Evolutionary conservation across 2,113 vertebrate species (phyloP).

Genomic region (Chrysochloris asiatica): DNA sequence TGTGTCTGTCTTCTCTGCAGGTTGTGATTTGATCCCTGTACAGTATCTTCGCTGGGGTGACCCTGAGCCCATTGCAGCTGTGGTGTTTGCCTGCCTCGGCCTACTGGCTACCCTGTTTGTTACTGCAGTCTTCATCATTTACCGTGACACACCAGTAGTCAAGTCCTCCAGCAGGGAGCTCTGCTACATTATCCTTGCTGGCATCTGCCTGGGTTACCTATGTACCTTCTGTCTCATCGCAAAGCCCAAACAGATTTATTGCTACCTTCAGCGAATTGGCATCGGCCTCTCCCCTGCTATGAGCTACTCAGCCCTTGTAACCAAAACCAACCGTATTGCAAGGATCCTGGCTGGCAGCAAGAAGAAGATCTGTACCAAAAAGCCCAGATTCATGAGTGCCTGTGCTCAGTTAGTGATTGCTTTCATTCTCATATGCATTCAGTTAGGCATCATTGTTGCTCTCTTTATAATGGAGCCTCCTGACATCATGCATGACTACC

Average conservation of each 20-base stretch:
- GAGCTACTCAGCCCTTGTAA: slow-evolving; percentile 98
- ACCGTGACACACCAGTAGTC: slow-evolving; percentile 96
- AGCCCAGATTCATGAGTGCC: slow-evolving; percentile 98
- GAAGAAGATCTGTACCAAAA: slow-evolving; percentile 99
- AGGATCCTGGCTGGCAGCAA: slow-evolving; percentile 99
- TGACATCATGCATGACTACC: slow-evolving; percentile 95
- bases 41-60: slow-evolving; percentile 97
- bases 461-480: slow-evolving; percentile 98
- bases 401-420: slow-evolving; percentile 98
- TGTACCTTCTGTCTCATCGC: slow-evolving; percentile 98
- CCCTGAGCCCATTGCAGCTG: slow-evolving; percentile 96
- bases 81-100: slow-evolving; percentile 97
- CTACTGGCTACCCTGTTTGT: slow-evolving; percentile 96
- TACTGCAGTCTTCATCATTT: slow-evolving; percentile 94
- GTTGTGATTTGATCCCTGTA: slow-evolving; percentile 95
- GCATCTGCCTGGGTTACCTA: slow-evolving; percentile 97
- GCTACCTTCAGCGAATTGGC: slow-evolving; percentile 96
- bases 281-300: slow-evolving; percentile 97
- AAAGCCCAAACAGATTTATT: slow-evolving; percentile 94
- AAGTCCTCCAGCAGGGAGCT: slow-evolving; percentile 98
- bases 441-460: slow-evolving; percentile 96
- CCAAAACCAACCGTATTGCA: slow-evolving; percentile 98
- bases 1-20: slow-evolving; percentile 82
- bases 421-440: slow-evolving; percentile 95
- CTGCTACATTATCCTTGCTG: slow-evolving; percentile 98